Evolutionary conservation across 2,797 vertebrate genomes (phyloP).

Genomic region (Gallinago solitaria): DNA sequence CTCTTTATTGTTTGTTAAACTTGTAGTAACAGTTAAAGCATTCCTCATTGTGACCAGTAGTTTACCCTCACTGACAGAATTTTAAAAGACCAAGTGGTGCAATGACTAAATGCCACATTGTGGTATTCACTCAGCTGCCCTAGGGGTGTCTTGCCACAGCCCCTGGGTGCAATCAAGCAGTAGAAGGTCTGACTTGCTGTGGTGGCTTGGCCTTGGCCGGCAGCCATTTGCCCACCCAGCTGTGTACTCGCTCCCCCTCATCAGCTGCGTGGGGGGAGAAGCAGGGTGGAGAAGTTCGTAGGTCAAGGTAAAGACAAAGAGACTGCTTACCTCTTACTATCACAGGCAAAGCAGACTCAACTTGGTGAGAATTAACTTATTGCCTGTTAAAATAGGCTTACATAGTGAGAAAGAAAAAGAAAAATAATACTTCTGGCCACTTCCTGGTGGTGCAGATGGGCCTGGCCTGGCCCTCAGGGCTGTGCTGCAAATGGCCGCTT

Average conservation of each 20-base stretch:
- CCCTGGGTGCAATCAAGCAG: too few species aligned
- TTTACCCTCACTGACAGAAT: neutral
- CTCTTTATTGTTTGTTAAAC: neutral
- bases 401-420: neutral
- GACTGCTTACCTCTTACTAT: neutral
- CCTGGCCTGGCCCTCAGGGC: fast-evolving
- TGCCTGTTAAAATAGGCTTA: neutral
- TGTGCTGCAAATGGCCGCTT: fast-evolving
- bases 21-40: neutral
- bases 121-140: too few species aligned
- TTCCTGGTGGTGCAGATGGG: too few species aligned
- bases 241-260: neutral
- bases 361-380: neutral
- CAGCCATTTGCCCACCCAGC: neutral
- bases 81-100: neutral
- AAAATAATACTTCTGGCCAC: fast-evolving
- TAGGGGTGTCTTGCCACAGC: neutral
- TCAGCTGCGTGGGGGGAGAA: neutral
- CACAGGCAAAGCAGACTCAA: neutral
- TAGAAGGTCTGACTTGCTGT: neutral
- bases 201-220: neutral
- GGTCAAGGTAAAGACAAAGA: neutral
- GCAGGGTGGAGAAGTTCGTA: too few species aligned
- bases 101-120: too few species aligned
- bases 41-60: neutral